Percentiles rank a stretch among this genome's conserved stretches.
Evolutionary conservation across 2,113 vertebrate species (phyloP).

Genomic region (Stomatorhinus ivindoensis): DNA sequence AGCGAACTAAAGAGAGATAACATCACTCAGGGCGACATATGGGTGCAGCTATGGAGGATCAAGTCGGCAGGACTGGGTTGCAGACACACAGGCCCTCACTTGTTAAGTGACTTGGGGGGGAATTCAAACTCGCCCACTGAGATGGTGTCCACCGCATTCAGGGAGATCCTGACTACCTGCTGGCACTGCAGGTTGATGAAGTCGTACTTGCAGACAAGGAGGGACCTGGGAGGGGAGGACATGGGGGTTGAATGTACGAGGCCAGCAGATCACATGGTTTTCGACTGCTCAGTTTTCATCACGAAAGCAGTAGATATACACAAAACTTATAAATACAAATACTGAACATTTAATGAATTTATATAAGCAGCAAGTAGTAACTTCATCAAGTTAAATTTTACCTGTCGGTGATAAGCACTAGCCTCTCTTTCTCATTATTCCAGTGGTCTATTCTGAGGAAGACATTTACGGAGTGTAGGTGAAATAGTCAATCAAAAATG

Average conservation of each 20-base stretch:
- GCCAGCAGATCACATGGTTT: background rate
- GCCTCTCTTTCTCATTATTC: conserved; percentile 92
- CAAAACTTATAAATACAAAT: background rate
- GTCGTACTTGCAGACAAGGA: conserved; percentile 94
- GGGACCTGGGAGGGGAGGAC: conserved; percentile 56
- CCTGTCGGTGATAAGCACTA: conserved; percentile 82
- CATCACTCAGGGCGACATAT: background rate
- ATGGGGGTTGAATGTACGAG: background rate
- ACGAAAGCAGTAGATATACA: background rate
- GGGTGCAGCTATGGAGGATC: background rate
- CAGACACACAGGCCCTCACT: conserved; percentile 54
- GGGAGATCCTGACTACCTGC: conserved; percentile 77
- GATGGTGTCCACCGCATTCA: conserved; percentile 83
- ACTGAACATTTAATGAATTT: background rate
- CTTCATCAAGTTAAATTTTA: conserved; percentile 21
- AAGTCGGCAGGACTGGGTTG: background rate
- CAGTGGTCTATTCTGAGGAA: conserved; percentile 84
- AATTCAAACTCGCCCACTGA: conserved; percentile 85
- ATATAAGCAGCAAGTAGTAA: background rate
- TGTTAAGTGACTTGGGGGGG: conserved; percentile 90
- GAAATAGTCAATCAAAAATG: background rate
- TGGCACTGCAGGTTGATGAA: conserved; percentile 89
- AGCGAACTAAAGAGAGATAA: background rate
- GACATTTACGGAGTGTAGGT: background rate
- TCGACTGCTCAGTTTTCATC: no score